Base-by-base conservation (phyloP, 2,113 vertebrate genomes). In the Boleophthalmus pectinirostris region DNA sequence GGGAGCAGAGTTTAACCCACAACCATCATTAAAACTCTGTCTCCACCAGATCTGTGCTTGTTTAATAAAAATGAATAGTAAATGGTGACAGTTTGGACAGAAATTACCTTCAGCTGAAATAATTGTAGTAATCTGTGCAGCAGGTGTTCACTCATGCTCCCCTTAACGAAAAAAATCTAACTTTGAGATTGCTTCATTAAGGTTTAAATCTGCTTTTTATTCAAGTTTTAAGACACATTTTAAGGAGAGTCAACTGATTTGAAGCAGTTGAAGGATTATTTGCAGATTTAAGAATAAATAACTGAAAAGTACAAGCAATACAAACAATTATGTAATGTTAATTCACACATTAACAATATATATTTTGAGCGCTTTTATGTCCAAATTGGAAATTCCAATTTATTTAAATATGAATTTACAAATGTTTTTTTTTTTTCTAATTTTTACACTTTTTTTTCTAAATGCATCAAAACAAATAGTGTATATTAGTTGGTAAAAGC, bases 11-110 rank as follows among this genome's bases (percentile, higher is more conserved):
- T n/a, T 57, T n/a, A 57, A 57, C 54, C 9, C 54, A n/a, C 21
- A 57, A 23, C 54, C 54, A 57, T 57, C 54, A 57, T 57, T 25
- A 29, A 25, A 61, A 61, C 24, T 60, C 56, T 25, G 57, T 24
- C 57, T 23, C 57, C 15, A 15, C 4, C 11, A 61, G 58, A 24
- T 61, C 4, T 29, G 58, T 16, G 58, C 58, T 61, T 65, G 35
- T 38, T 43, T 29, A 60, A 9, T 64, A 5, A 65, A 12, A 43
- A 66, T 13, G 25, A 12, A 45, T 16, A 24, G 12, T 51, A 29
- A 24, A 47, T 7, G 9, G 53, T 23, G 47, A 51, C 16, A 51
- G 47, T 51, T 51, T 51, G 47, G 47, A 51, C 47, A 51, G 47
- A 51, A 51, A 51, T 51, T 51, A 51, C 47, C 47, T 51, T 51